Conservation (phyloP, 2,113 vertebrate genomes). For the Benitochromis conjunctus region DNA sequence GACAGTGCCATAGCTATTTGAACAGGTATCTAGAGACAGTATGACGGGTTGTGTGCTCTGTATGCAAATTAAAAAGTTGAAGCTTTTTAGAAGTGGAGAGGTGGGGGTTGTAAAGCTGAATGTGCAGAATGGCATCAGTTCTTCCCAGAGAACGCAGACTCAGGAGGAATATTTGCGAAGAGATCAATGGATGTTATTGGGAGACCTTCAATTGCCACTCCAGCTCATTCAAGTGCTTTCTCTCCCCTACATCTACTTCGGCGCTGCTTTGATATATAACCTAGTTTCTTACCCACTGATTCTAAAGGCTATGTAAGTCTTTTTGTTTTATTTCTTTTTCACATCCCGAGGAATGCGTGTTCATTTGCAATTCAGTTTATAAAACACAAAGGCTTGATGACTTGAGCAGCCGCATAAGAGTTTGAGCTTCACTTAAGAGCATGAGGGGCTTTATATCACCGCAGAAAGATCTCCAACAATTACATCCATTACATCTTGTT, state of each 20-base stretch:
- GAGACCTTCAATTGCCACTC: slow-evolving; percentile 42
- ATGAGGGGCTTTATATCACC: background rate
- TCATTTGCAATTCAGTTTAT: slow-evolving; percentile 38
- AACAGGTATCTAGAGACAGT: slow-evolving; percentile 66
- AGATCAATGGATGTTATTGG: slow-evolving; percentile 69
- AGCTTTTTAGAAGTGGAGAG: slow-evolving; percentile 42
- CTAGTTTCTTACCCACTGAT: slow-evolving; percentile 61
- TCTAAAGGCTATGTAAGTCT: slow-evolving; percentile 25
- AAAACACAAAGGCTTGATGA: background rate
- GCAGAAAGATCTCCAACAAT: background rate
- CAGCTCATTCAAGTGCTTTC: slow-evolving; percentile 48
- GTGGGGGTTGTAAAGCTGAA: slow-evolving; percentile 53
- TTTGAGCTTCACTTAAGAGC: background rate
- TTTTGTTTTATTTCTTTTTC: slow-evolving; percentile 24
- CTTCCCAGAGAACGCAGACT: slow-evolving; percentile 46
- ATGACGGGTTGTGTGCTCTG: slow-evolving; percentile 52
- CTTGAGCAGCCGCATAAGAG: background rate
- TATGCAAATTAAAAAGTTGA: slow-evolving; percentile 71
- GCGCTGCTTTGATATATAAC: slow-evolving; percentile 60
- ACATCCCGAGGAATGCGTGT: slow-evolving; percentile 1
- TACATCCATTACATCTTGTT: background rate
- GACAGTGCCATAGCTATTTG: slow-evolving; percentile 56
- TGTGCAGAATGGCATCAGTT: slow-evolving; percentile 53
- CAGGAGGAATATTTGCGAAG: slow-evolving; percentile 38
- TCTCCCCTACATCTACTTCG: slow-evolving; percentile 17